A percentile compares a stretch with the other conserved stretches of the same genome.
Conservation (phyloP, 2,797 vertebrate species). For the Schizopygopsis pylzovi region DNA sequence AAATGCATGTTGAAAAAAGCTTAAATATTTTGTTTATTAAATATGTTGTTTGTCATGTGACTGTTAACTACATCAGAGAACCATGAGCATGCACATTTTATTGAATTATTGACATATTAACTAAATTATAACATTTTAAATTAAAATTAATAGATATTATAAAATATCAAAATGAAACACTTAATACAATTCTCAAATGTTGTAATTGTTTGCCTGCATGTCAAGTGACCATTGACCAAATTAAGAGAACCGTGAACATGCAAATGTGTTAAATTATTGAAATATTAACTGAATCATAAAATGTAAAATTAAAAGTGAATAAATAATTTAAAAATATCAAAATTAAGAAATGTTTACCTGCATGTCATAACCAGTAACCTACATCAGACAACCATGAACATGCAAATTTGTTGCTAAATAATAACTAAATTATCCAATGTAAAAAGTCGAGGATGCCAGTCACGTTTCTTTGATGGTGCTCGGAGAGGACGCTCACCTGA, state of each 20-base stretch:
- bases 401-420: too few relatives aligned
- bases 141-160: neutral
- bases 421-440: too few relatives aligned
- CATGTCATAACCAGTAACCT: too few relatives aligned
- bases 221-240: too few relatives aligned
- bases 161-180: neutral
- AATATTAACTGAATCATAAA: neutral
- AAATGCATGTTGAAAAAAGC: neutral
- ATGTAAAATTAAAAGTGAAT: too few relatives aligned
- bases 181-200: neutral
- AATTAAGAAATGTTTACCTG: too few relatives aligned
- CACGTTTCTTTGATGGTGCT: too few relatives aligned
- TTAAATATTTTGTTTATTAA: neutral
- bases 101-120: neutral
- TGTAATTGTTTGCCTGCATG: neutral
- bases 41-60: neutral
- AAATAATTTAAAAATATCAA: too few relatives aligned
- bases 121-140: neutral
- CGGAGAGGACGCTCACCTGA: too few relatives aligned
- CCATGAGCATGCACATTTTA: neutral
- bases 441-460: too few relatives aligned
- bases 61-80: neutral
- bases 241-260: too few relatives aligned
- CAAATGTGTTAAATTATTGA: neutral
- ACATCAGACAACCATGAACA: too few relatives aligned